A percentile compares a stretch with the other conserved stretches of the same genome.
phyloP scores from a whole-genome alignment of 1,140 invertebrate genomes.

The Drosophila arizonae region DNA sequence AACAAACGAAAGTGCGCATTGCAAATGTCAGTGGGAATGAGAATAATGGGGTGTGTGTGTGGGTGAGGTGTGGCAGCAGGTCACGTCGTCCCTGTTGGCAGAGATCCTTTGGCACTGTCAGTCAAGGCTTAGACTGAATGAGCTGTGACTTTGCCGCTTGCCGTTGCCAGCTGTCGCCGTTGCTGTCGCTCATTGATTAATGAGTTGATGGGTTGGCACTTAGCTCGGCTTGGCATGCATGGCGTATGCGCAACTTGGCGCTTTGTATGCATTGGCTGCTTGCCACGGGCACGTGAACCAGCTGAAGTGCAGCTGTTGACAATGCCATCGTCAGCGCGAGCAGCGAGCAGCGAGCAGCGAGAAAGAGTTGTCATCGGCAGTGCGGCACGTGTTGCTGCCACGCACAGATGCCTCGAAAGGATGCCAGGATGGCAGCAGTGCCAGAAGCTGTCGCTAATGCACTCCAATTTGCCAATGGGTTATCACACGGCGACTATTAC shows the following conservation, averaged over 20 bases:
- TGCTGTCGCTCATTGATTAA: slow-evolving; percentile 61
- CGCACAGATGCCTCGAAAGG: background rate
- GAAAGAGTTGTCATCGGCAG: slow-evolving; percentile 49
- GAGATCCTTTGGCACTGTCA: slow-evolving; percentile 37
- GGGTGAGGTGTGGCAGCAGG: background rate
- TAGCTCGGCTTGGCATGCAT: slow-evolving; percentile 34
- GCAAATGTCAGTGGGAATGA: slow-evolving; percentile 17
- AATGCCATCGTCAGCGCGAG: slow-evolving; percentile 4
- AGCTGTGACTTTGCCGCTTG: slow-evolving; percentile 33
- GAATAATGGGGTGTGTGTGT: background rate
- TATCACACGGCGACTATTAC: slow-evolving; percentile 38
- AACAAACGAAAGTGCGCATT: slow-evolving; percentile 54
- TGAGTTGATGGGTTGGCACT: slow-evolving; percentile 43
- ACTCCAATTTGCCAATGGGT: slow-evolving; percentile 42
- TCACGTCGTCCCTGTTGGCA: background rate
- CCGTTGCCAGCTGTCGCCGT: slow-evolving; percentile 22
- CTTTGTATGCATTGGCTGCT: slow-evolving; percentile 35
- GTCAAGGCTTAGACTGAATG: slow-evolving; percentile 5
- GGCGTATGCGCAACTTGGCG: slow-evolving; percentile 57
- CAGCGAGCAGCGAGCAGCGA: background rate
- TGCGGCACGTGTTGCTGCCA: slow-evolving; percentile 40
- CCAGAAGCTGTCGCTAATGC: slow-evolving; percentile 4
- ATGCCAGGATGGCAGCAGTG: background rate
- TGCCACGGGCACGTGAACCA: slow-evolving; percentile 24
- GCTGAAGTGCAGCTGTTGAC: slow-evolving; percentile 20